Evolutionary conservation across 1,140 invertebrate species (phyloP), one percentile per base, ranked within the genome.

Genomic region (Drosophila oshimai): DNA sequence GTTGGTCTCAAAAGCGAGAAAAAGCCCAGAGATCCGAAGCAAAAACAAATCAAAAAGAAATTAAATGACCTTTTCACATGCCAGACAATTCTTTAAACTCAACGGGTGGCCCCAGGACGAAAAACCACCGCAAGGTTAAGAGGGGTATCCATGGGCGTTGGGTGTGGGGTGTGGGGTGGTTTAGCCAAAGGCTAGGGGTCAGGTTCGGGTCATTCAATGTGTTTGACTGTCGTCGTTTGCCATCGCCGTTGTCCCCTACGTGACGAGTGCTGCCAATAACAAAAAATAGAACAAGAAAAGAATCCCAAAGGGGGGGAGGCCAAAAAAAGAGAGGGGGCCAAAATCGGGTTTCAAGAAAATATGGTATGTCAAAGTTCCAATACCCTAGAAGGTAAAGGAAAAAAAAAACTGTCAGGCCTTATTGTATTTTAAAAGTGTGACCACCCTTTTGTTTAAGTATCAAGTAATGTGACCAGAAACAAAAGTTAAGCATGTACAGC

Each of bases 21-120:
- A 67, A 34, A 18, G 28, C 49, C 45, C 45, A 20, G 29, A 36
- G 10, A 58, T 20, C n/a, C 53, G 34, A 33, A 39, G 44, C 33
- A 64, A 74, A 75, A 86, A 87, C 81, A 88, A 87, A 87, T 87
- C 81, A 87, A 87, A 87, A 87, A 87, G 81, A 88, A 88, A 87
- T 87, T 87, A 87, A 88, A 71, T 88, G 81, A 87, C 81, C 81
- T 87, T 87, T 87, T 88, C 77, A 81, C 75, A 68, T 86, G 53
- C 71, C 54, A 68, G 49, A 73, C 41, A 67, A 67, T 67, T 50
- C 62, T 67, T 67, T 67, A 67, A 67, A 65, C 62, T 65, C 39
- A 71, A 64, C 53, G 72, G 54, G 61, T 53, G 64, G 61, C 36
- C 64, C 44, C 60, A n/a, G 28, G 46, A 33, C 47, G 36, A 29